A percentile compares a stretch with the other conserved stretches of the same genome.
phyloP scores from a whole-genome alignment of 2,113 vertebrate species.

The Gallinago jamesoni region DNA sequence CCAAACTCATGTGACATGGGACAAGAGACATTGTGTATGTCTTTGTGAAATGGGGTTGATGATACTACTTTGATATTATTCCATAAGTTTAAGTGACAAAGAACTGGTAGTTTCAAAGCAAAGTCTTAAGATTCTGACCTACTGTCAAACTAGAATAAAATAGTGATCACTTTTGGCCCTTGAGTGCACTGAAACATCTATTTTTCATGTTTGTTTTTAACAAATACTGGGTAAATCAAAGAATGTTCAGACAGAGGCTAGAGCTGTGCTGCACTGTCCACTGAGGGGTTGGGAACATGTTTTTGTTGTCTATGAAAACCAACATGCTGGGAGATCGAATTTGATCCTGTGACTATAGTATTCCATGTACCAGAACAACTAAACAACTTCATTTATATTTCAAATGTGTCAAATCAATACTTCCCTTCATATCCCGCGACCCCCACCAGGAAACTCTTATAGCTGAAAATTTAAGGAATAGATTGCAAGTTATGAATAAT shows the following conservation, averaged over 20 bases:
- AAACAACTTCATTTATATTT: constrained; percentile 79
- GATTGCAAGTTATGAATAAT: constrained; percentile 68
- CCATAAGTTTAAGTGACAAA: neutral
- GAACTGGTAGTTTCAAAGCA: neutral
- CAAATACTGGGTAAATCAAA: constrained; percentile 18
- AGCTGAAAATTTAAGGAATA: constrained; percentile 67
- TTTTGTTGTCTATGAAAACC: constrained; percentile 16
- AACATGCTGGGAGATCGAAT: neutral
- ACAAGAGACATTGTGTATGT: neutral
- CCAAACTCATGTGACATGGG: neutral
- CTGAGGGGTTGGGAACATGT: neutral
- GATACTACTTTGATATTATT: neutral
- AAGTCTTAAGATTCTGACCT: neutral
- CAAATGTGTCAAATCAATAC: constrained; percentile 81
- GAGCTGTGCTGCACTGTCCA: neutral
- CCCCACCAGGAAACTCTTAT: constrained; percentile 42
- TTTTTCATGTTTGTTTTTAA: constrained; percentile 46
- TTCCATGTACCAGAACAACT: constrained; percentile 44
- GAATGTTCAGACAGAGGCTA: neutral
- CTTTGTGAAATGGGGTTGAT: neutral
- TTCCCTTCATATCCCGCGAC: constrained; percentile 56
- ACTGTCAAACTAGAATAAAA: neutral
- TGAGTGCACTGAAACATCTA: neutral
- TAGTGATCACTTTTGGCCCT: neutral
- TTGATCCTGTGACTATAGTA: constrained; percentile 32